Base-by-base conservation (phyloP, 92 coral and sea anemone species). In the Virgularia gustaviana region DNA sequence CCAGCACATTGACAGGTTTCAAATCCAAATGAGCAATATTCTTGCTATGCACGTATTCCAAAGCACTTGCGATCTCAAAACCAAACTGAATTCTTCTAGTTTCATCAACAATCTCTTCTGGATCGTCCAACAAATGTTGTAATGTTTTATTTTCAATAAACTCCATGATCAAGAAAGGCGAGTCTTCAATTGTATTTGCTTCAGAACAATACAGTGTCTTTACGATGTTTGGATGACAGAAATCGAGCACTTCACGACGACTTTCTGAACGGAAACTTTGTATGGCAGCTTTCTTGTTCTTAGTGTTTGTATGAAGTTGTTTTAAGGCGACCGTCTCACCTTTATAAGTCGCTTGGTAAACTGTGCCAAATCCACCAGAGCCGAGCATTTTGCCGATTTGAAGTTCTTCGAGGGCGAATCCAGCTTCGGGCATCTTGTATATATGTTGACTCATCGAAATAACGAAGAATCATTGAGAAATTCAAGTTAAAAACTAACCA, bases 251-350 rank as follows among this genome's bases (percentile, higher is more conserved):
- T 72, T 91, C 97, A 5, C 81, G 61, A 49, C 90, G 88, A 27
- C 87, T 66, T 70, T 91, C 97, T 1, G 97, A 90, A 51, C 81
- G 57, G 38, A 89, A 91, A 70, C 97, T 91, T 53, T 91, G 97
- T 90, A 91, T 89, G 31, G 97, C 96, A 4, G 97, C 97, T 56
- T 89, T 91, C 72, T 81, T 89, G 85, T 91, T 89, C 70, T 90
- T 90, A 16, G 96, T 86, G 78, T 89, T 91, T 20, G 96, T 91
- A 80, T 91, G 97, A 23, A 91, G 80, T 43, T 76, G 88, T 75
- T 91, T 91, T 33, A 91, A 63, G 5, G 97, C 97, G 25, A 91
- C 90, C 36, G 73, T 78, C 47, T 78, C 51, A 60, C 88, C 77
- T 52, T 72, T 89, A 75, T 91, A 79, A 20, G 36, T 84, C 41